These are phyloP conservation scores for Hydropotes inermis DNA, from an alignment of 2,113 vertebrate genomes.

Conservation along the genomic window DNA sequence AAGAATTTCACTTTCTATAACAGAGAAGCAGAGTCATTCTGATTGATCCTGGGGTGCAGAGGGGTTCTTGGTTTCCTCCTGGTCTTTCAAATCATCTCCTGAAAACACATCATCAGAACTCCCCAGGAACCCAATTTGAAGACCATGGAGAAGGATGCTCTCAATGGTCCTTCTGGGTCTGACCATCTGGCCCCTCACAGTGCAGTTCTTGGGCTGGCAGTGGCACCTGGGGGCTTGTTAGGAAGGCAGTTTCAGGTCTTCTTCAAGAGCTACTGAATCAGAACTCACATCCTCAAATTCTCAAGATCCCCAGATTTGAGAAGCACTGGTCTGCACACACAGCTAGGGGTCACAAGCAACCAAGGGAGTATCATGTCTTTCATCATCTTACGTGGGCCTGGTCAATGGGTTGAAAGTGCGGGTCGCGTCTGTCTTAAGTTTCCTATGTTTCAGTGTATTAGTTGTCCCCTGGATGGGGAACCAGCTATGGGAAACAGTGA, in stretches of 20 bases:
- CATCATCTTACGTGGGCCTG: fast-evolving
- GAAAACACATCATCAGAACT: neutral
- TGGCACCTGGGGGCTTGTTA: neutral
- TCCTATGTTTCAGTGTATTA: neutral
- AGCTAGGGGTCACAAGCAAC: neutral
- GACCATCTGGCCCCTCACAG: neutral
- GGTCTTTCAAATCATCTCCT: neutral
- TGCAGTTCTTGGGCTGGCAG: neutral
- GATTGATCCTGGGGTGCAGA: neutral
- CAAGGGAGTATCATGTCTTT: neutral
- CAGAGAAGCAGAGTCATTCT: neutral
- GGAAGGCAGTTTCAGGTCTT: neutral
- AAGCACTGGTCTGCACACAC: neutral
- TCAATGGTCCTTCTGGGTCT: neutral
- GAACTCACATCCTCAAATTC: neutral
- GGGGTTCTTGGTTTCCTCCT: neutral
- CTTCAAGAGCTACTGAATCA: neutral
- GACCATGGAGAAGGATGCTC: neutral
- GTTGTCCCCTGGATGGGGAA: neutral
- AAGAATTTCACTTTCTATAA: neutral
- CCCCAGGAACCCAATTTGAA: neutral
- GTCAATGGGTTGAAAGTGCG: neutral
- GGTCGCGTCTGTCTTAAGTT: neutral
- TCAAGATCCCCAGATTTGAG: neutral
- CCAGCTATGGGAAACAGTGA: neutral